Evolutionary conservation across 2,797 vertebrate species (phyloP).

Genomic region (Ptychobarbus kaznakovi): DNA sequence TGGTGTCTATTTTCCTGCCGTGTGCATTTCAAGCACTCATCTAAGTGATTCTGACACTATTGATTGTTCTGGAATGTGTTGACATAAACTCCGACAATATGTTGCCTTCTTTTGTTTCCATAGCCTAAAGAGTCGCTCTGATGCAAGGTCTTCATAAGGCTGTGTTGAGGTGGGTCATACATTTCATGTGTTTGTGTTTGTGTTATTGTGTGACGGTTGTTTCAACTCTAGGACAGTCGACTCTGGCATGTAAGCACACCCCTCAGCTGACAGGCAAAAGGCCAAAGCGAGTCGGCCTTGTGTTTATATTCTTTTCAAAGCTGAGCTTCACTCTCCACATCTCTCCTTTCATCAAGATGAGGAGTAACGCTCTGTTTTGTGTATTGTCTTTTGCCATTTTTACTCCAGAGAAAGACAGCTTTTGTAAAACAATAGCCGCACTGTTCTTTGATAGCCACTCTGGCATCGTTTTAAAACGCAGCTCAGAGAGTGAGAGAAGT

Average conservation of each 20-base stretch:
- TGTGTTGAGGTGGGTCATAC: slow-evolving; percentile 63
- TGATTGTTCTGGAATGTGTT: slow-evolving; percentile 70
- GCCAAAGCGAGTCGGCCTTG: slow-evolving; percentile 65
- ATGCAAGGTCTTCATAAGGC: slow-evolving; percentile 73
- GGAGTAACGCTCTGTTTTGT: slow-evolving; percentile 66
- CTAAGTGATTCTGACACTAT: slow-evolving; percentile 66
- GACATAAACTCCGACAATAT: slow-evolving; percentile 76
- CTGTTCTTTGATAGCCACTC: slow-evolving; percentile 66
- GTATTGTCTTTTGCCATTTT: slow-evolving; percentile 68
- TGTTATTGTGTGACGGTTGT: slow-evolving; percentile 53
- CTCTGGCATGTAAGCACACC: slow-evolving; percentile 42
- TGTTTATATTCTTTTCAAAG: slow-evolving; percentile 75
- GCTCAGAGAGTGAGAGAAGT: slow-evolving; percentile 67
- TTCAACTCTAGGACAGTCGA: slow-evolving; percentile 49
- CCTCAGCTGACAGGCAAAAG: slow-evolving; percentile 51
- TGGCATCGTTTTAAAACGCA: slow-evolving; percentile 59
- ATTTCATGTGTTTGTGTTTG: slow-evolving; percentile 57
- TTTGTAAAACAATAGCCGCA: slow-evolving; percentile 71
- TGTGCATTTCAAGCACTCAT: slow-evolving; percentile 30
- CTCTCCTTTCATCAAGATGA: slow-evolving; percentile 79
- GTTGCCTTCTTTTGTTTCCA: slow-evolving; percentile 72
- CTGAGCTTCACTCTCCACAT: slow-evolving; percentile 64
- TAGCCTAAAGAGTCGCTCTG: slow-evolving; percentile 76
- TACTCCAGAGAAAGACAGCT: slow-evolving; percentile 66
- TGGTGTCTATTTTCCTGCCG: slow-evolving; percentile 32